Conservation (phyloP, 2,113 vertebrate species). For the Mustelus asterias region DNA sequence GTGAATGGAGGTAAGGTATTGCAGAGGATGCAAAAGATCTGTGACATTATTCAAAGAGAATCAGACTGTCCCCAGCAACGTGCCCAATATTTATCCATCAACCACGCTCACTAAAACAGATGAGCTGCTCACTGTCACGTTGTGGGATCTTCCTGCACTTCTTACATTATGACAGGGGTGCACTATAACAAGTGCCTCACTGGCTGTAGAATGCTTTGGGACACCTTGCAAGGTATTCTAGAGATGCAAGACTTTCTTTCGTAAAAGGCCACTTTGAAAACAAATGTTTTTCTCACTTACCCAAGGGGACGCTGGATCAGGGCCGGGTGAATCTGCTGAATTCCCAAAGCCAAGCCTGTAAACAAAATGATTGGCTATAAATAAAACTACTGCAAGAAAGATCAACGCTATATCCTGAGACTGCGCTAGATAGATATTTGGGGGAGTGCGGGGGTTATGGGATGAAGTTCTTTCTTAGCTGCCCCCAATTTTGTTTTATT, state of each 20-base stretch:
- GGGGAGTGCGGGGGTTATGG: neutral
- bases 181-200: neutral
- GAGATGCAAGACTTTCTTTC: neutral
- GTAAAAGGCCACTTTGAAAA: neutral
- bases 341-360: constrained; percentile 83
- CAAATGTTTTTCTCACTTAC: constrained; percentile 63
- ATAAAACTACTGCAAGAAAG: constrained; percentile 39
- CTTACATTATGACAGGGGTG: neutral
- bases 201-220: neutral
- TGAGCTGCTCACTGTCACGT: neutral
- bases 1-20: neutral
- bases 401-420: neutral
- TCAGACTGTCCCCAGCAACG: neutral
- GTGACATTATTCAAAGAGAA: neutral
- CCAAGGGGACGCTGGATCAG: constrained; percentile 92
- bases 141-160: neutral
- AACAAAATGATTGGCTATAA: constrained; percentile 43
- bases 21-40: neutral
- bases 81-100: neutral
- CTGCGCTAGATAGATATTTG: neutral
- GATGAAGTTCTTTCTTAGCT: neutral
- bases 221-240: neutral
- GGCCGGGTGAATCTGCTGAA: constrained; percentile 87
- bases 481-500: neutral
- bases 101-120: neutral